These are phyloP conservation scores for Agriotes lineatus DNA, from an alignment of 2,888 invertebrate species.

Conservation along the genomic window DNA sequence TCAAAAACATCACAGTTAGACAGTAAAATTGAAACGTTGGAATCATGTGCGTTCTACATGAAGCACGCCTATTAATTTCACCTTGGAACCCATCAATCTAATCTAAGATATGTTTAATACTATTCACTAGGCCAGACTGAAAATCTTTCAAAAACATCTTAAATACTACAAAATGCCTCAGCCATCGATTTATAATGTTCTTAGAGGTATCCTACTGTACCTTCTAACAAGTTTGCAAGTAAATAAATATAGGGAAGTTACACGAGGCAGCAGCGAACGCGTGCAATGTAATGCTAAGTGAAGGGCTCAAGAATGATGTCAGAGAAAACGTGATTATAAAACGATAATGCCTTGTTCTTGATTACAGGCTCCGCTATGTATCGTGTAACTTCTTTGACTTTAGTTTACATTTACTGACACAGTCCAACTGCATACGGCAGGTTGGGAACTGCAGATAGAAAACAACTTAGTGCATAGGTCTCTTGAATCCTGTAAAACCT, in stretches of 20 bases:
- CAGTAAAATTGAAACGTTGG: constrained; percentile 59
- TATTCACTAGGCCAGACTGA: constrained; percentile 61
- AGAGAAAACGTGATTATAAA: constrained; percentile 7
- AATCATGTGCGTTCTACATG: constrained; percentile 52
- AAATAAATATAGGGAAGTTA: constrained; percentile 43
- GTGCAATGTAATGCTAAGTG: constrained; percentile 22
- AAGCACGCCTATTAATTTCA: constrained; percentile 47
- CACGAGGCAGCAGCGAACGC: constrained; percentile 20
- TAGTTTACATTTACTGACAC: constrained; percentile 29
- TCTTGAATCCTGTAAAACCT: constrained; percentile 67
- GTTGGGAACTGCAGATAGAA: constrained; percentile 11
- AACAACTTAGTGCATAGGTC: constrained; percentile 63
- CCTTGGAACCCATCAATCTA: constrained; percentile 47
- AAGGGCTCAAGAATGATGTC: constrained; percentile 39
- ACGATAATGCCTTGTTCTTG: constrained; percentile 1
- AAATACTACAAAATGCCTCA: constrained; percentile 62
- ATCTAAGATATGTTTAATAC: constrained; percentile 50
- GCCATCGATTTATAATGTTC: constrained; percentile 52
- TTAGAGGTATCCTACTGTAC: constrained; percentile 13
- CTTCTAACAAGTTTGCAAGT: constrained; percentile 28
- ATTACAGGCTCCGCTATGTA: constrained; percentile 8
- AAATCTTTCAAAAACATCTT: constrained; percentile 58
- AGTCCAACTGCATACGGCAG: constrained; percentile 10
- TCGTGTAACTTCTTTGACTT: constrained; percentile 35
- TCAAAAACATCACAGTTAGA: constrained; percentile 65